Conservation (phyloP, 1,140 invertebrate species). For the Yoshiicerus persimilis region DNA sequence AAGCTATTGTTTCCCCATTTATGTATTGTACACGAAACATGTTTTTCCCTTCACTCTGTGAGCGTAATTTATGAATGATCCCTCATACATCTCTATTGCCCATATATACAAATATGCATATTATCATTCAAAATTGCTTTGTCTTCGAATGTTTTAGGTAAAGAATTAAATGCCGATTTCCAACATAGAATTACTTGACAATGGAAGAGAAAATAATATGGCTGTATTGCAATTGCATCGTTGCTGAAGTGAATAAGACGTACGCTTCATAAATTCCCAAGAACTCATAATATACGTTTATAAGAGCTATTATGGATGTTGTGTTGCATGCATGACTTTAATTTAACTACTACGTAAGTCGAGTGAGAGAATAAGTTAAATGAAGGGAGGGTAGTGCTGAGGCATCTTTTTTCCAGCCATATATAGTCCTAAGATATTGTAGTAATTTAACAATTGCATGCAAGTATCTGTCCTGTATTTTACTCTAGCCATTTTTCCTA, state of each 20-base stretch:
- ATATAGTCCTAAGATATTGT: neutral
- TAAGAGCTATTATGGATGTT: neutral
- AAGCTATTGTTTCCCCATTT: too few species aligned
- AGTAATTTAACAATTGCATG: conserved; percentile 17
- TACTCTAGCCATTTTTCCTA: neutral
- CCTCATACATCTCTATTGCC: too few species aligned
- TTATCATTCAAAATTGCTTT: too few species aligned
- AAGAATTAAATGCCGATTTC: too few species aligned
- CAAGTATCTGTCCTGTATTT: neutral
- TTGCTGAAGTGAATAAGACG: too few species aligned
- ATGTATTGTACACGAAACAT: too few species aligned
- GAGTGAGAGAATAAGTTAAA: neutral
- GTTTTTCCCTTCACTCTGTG: too few species aligned
- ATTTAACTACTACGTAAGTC: conserved; percentile 1
- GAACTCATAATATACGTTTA: neutral
- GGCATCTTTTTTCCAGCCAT: conserved; percentile 16
- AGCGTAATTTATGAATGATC: too few species aligned
- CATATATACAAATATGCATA: too few species aligned
- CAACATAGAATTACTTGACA: too few species aligned
- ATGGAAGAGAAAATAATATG: too few species aligned
- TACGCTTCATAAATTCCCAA: neutral
- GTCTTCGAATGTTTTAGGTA: too few species aligned
- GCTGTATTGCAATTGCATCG: neutral
- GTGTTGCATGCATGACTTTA: conserved; percentile 1
- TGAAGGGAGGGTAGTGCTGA: neutral